These are phyloP conservation scores for Hololepta plana DNA, from an alignment of 2,888 invertebrate species.

Conservation along the genomic window DNA sequence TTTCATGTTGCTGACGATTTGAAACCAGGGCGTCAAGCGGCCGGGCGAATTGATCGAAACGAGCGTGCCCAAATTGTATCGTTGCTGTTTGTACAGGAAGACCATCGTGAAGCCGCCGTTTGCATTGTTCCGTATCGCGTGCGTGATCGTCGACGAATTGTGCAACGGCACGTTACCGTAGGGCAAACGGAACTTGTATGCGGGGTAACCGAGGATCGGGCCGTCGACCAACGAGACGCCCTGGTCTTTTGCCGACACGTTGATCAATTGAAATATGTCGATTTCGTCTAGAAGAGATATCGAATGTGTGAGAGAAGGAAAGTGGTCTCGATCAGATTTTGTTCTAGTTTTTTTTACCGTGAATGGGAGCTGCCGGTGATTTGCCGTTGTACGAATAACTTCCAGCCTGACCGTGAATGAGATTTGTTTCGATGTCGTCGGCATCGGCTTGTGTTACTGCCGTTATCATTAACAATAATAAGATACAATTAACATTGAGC, in stretches of 20 bases:
- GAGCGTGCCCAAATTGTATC: conserved; percentile 26
- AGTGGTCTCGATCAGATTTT: not conserved
- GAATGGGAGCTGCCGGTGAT: conserved; percentile 21
- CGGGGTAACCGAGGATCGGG: conserved; percentile 25
- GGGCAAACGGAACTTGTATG: conserved; percentile 27
- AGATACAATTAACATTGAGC: too few species aligned
- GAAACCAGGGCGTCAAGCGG: conserved; percentile 28
- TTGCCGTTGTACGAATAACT: too few species aligned
- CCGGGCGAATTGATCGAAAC: conserved; percentile 28
- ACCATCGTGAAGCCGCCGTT: conserved; percentile 24
- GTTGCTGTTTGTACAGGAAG: conserved; percentile 27
- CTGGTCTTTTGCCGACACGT: conserved; percentile 25
- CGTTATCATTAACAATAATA: too few species aligned
- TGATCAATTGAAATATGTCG: conserved; percentile 25
- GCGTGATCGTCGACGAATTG: conserved; percentile 22
- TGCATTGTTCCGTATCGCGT: conserved; percentile 21
- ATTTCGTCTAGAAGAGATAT: conserved; percentile 20
- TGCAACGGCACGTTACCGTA: conserved; percentile 25
- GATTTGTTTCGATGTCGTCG: too few species aligned
- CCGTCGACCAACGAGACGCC: conserved; percentile 28
- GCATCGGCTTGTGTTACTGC: too few species aligned
- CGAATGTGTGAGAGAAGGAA: not conserved
- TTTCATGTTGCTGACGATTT: conserved; percentile 25
- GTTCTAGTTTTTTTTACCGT: conserved; percentile 14
- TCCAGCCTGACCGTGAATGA: too few species aligned